A percentile compares a stretch with the other conserved stretches of the same genome.
phyloP scores from a whole-genome alignment of 1,140 invertebrate species.

The Drosophila teissieri region DNA sequence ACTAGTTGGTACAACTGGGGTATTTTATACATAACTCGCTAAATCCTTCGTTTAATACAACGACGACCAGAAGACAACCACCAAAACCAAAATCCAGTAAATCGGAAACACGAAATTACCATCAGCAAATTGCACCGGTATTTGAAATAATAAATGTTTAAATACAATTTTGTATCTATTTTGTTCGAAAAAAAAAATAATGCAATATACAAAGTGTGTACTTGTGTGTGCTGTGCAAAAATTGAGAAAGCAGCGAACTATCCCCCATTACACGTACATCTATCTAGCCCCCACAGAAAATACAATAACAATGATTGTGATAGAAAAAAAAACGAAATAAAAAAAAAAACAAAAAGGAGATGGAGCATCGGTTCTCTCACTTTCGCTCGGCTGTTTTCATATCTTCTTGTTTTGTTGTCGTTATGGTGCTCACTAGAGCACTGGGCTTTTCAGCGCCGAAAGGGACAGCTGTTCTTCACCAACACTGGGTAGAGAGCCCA shows the following conservation, averaged over 20 bases:
- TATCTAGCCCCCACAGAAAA: slow-evolving; percentile 1
- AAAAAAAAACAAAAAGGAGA: background rate
- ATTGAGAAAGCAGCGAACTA: slow-evolving; percentile 23
- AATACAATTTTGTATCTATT: slow-evolving; percentile 2
- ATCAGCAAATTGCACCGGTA: slow-evolving; percentile 19
- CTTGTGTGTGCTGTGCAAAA: slow-evolving; percentile 12
- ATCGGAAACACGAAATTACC: slow-evolving; percentile 10
- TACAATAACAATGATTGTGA: slow-evolving; percentile 12
- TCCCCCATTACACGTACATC: slow-evolving; percentile 15
- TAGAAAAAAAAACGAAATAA: slow-evolving; percentile 2
- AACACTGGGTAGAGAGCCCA: background rate
- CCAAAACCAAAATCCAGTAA: background rate
- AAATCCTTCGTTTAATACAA: slow-evolving; percentile 15
- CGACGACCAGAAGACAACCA: slow-evolving; percentile 8
- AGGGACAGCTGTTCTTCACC: slow-evolving; percentile 28
- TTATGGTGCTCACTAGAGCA: slow-evolving; percentile 32
- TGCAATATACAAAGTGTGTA: background rate
- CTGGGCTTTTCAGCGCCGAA: slow-evolving; percentile 13
- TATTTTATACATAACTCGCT: slow-evolving; percentile 32
- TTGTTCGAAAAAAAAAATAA: background rate
- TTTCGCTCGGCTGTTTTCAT: slow-evolving; percentile 24
- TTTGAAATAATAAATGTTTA: slow-evolving; percentile 1
- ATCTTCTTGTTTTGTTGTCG: slow-evolving; percentile 24
- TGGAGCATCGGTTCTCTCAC: slow-evolving; percentile 18
- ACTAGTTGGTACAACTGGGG: slow-evolving; percentile 22